A percentile compares a stretch with the other conserved stretches of the same genome.
Conservation (phyloP, 1,140 invertebrate species). For the Calosoma granatense region DNA sequence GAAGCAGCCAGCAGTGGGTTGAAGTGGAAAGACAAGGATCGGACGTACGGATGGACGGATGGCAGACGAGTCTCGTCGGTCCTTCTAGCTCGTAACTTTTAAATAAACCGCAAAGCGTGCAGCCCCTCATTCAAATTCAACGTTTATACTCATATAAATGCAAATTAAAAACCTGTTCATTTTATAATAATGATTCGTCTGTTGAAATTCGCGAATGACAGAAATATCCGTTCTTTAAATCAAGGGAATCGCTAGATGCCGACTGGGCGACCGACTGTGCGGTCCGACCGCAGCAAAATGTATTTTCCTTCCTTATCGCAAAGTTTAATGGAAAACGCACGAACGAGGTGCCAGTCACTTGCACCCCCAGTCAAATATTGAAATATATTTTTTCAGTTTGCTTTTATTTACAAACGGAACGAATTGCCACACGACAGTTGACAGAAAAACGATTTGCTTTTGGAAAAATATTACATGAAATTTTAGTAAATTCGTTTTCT, state of each 20-base stretch:
- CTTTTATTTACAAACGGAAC: slow-evolving; percentile 7
- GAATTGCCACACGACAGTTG: slow-evolving; percentile 4
- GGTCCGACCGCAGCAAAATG: neutral
- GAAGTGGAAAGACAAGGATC: no score
- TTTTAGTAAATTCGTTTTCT: slow-evolving; percentile 8
- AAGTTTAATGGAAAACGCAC: slow-evolving; percentile 2
- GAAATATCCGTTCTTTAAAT: neutral
- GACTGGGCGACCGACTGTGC: neutral
- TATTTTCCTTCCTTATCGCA: neutral
- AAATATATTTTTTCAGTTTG: slow-evolving; percentile 5
- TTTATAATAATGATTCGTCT: slow-evolving; percentile 15
- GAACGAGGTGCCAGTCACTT: neutral
- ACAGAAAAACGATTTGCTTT: slow-evolving; percentile 5
- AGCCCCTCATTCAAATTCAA: slow-evolving; percentile 4
- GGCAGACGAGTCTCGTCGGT: neutral
- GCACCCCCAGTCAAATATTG: neutral
- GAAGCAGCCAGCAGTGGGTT: no score
- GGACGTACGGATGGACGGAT: neutral
- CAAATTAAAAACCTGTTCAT: slow-evolving; percentile 17
- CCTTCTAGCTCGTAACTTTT: neutral
- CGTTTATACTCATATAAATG: slow-evolving; percentile 19
- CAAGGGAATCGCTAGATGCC: neutral
- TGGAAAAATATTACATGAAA: slow-evolving; percentile 8
- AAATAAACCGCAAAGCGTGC: neutral
- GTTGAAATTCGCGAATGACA: slow-evolving; percentile 3